Evolutionary conservation across 2,113 vertebrate species (phyloP).

Genomic region (Cnemophilus loriae): DNA sequence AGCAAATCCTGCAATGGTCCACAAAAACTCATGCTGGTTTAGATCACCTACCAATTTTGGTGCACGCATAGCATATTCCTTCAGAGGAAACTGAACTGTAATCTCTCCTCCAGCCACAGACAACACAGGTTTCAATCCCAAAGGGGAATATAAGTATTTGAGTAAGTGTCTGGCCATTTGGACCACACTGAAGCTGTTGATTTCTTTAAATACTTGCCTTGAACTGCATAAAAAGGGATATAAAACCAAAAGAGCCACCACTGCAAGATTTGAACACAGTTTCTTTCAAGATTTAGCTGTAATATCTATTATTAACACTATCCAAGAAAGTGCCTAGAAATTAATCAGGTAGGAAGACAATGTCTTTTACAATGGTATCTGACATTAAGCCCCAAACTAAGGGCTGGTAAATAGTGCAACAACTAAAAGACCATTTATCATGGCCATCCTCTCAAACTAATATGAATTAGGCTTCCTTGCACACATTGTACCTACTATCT

Average conservation of each 20-base stretch:
- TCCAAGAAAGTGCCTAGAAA: neutral
- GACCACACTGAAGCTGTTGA: neutral
- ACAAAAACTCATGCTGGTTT: neutral
- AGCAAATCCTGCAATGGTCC: neutral
- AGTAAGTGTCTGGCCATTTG: accelerated
- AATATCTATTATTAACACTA: neutral
- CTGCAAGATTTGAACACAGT: neutral
- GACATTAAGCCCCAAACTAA: neutral
- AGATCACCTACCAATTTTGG: neutral
- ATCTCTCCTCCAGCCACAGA: neutral
- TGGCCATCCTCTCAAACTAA: neutral
- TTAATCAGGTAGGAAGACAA: neutral
- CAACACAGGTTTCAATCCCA: neutral
- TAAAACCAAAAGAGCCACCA: neutral
- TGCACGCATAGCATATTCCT: neutral
- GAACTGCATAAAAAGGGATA: neutral
- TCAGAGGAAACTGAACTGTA: neutral
- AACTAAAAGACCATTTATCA: neutral
- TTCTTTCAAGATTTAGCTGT: neutral
- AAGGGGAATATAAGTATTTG: neutral
- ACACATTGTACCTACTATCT: neutral
- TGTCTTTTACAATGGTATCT: neutral
- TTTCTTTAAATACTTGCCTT: neutral
- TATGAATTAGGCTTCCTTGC: neutral
- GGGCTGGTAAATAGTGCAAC: neutral